These are phyloP conservation scores for Hozukius guyotensis DNA, from an alignment of 2,797 vertebrate species.

Conservation along the genomic window DNA sequence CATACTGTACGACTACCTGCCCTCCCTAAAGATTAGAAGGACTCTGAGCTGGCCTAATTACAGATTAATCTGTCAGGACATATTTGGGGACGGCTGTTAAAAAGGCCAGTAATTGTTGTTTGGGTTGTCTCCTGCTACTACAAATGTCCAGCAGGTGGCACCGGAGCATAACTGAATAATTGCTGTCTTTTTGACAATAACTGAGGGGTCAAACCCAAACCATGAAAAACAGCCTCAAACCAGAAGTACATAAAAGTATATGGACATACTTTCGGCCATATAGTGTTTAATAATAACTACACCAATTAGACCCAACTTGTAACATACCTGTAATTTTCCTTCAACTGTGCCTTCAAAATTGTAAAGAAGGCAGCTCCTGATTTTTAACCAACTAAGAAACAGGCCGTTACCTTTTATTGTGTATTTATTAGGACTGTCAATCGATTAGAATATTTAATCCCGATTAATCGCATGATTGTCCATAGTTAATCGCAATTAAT, in stretches of 20 bases:
- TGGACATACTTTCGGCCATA: background rate
- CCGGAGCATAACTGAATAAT: background rate
- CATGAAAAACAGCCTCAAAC: background rate
- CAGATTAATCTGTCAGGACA: background rate
- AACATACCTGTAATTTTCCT: background rate
- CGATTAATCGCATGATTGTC: no score
- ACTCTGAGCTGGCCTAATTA: background rate
- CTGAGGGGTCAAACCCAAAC: background rate
- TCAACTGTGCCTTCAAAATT: background rate
- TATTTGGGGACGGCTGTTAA: background rate
- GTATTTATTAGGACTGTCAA: background rate
- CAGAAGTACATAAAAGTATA: background rate
- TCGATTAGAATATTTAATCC: no score
- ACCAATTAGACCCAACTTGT: background rate
- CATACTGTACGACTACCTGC: background rate
- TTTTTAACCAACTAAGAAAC: background rate
- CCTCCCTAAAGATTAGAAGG: background rate
- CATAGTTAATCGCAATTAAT: no score
- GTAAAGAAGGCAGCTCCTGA: background rate
- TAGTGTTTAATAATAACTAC: background rate
- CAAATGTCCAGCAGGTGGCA: constrained; percentile 1
- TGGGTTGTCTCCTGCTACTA: background rate
- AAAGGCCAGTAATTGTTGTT: background rate
- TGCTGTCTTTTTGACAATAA: background rate
- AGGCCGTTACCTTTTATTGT: background rate